Evolutionary conservation across 2,888 invertebrate genomes (phyloP), one percentile per base, ranked within the genome.

Genomic region (Drosophila lutescens): DNA sequence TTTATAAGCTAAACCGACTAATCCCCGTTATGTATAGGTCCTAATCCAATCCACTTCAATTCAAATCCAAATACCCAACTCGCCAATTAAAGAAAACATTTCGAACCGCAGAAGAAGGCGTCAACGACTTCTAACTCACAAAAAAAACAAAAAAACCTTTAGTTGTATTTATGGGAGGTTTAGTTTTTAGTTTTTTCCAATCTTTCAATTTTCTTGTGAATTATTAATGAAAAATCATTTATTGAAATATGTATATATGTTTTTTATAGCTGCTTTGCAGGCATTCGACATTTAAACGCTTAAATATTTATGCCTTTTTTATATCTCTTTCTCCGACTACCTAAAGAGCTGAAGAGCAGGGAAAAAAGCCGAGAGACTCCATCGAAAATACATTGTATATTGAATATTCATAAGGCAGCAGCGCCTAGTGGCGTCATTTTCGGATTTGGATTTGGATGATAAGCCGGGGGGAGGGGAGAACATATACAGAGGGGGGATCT

Each of bases 371-470:
- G 30, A 54, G 47, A 17, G 47, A 17, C 47, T 47, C 47, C 32
- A 47, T 15, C 32, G 44, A 49, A 40, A 40, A 65, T 63, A 70
- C 47, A 57, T 65, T 65, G 68, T 30, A 30, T 30, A 30, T 69
- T 84, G 81, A 82, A 82, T 82, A 82, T 82, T 82, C 84, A 82
- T 82, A 82, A 84, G 81, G 63, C 38, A 80, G 66, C 44, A 80
- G 80, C 80, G 80, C 78, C 81, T 78, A 76, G 81, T 84, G 81
- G 81, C 81, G 81, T 84, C 84, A 81, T 76, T 72, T 72, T 71
- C 46, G 65, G 65, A 69, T 71, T 55, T 53, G 67, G 63, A 54
- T 66, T 62, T 53, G 65, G 65, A 62, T 61, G 34, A 65, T 60
- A 55, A 62, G 44, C 12, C 8, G n/a, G 9, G 44, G n/a, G 23